Percentiles rank a stretch among this genome's conserved stretches.
phyloP scores from a whole-genome alignment of 2,797 vertebrate genomes.

The Myotis pilosus region DNA sequence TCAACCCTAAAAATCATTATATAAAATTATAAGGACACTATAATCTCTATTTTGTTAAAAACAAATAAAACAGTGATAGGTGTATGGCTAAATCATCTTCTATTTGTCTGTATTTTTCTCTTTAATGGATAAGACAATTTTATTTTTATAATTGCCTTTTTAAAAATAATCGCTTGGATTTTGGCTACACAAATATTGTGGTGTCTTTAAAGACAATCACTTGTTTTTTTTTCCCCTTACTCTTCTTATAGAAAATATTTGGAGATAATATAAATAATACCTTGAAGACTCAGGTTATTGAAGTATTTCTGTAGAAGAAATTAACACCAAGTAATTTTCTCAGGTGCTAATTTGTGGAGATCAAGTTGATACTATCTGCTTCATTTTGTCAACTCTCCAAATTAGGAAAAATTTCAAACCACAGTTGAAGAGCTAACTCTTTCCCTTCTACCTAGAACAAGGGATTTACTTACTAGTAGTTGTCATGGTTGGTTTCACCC shows the following conservation, averaged over 20 bases:
- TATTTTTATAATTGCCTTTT: constrained; percentile 18
- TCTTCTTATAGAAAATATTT: constrained; percentile 39
- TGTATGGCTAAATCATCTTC: not conserved
- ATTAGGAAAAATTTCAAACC: not conserved
- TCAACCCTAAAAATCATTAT: not conserved
- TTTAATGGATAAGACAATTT: not conserved
- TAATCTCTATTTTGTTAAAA: not conserved
- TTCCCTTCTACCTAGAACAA: not conserved
- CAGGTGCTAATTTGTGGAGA: not conserved
- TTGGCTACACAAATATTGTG: not conserved
- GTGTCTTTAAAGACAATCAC: not conserved
- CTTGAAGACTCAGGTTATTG: not conserved
- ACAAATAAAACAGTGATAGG: not conserved
- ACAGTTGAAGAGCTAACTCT: not conserved
- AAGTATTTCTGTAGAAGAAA: not conserved
- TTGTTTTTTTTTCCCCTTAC: not conserved
- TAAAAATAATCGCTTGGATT: constrained; percentile 7
- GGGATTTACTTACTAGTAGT: not conserved
- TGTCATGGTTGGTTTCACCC: not conserved
- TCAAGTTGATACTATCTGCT: not conserved
- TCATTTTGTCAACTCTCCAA: not conserved
- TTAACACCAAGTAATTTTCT: not conserved
- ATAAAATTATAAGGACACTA: not conserved
- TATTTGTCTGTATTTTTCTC: not conserved
- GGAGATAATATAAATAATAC: not conserved